Base-by-base conservation (phyloP, 2,888 invertebrate species). In the Hydropsyche betteni region DNA sequence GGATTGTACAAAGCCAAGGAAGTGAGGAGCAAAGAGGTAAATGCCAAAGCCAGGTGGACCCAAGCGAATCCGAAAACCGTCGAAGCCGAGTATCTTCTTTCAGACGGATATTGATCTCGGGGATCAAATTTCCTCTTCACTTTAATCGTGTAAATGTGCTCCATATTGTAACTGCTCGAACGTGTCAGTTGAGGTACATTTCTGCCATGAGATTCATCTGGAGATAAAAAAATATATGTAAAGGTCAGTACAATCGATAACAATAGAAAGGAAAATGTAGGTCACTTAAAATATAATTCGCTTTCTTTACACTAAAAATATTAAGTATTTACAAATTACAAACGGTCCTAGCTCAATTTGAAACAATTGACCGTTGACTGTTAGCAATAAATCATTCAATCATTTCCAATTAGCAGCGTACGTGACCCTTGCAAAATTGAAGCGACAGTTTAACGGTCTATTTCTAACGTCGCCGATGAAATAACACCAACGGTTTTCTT, bases 101-200 rank as follows among this genome's bases (percentile, higher is more conserved):
- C 91, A 0, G 91, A 91, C 0, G 91, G 91, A 80, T 90, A 91
- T 51, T 89, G 81, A n/a, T 85, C 84, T 76, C 89, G 85, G 0
- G 89, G 87, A 80, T 90, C 88, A 1, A 89, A 89, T 82, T 89
- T 88, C 7, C 90, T 89, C 82, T 89, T 89, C 81, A 91, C 90
- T 85, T 90, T 90, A 77, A 91, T 89, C 80, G 91, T 90, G 81
- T 90, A 91, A 16, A 91, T 89, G 84, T 90, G 90, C 85, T 91
- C 91, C 91, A 91, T 91, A 51, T 71, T 78, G 10, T 10, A 44
- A 10, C 44, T 44, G 52, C 52, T 52, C n/a, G 52, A 12, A 52
- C n/a, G n/a, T 52, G 52, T 24, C 24, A 55, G n/a, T 24, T 55
- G 12, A 24, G 7, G 4, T 69, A 50, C 16, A 69, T 44, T 12